A percentile compares a stretch with the other conserved stretches of the same genome.
Conservation (phyloP, 2,888 invertebrate genomes). For the Sminthurinus aureus region DNA sequence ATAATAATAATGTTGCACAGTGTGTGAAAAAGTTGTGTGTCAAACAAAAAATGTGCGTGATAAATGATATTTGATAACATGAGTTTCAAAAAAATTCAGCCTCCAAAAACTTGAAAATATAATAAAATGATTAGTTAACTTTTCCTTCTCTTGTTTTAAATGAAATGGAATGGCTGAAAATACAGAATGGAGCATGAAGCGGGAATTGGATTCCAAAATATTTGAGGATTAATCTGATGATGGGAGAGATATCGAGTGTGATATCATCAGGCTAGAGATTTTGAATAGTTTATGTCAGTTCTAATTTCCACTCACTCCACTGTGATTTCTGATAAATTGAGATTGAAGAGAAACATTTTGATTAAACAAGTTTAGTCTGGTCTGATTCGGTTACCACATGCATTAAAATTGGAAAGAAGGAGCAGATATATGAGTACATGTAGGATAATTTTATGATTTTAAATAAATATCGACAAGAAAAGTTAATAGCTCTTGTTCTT, state of each 20-base stretch:
- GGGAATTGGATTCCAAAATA: neutral
- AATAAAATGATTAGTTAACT: too few species aligned
- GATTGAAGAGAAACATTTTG: neutral
- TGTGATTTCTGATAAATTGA: neutral
- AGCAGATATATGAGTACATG: neutral
- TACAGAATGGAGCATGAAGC: too few species aligned
- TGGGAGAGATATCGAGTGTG: neutral
- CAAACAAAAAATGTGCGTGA: neutral
- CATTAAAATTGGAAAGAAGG: neutral
- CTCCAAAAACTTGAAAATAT: neutral
- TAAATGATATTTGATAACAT: neutral
- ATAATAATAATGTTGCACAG: neutral
- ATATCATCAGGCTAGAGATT: neutral
- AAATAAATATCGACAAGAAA: slow-evolving; percentile 29
- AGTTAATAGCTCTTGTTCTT: slow-evolving; percentile 33
- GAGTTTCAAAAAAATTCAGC: neutral
- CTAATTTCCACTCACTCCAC: slow-evolving; percentile 10
- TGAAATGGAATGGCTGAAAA: too few species aligned
- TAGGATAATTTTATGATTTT: slow-evolving; percentile 34
- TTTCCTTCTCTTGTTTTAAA: neutral
- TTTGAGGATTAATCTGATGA: slow-evolving; percentile 1
- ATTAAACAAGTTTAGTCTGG: neutral
- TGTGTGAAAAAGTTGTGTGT: neutral
- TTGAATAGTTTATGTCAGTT: slow-evolving; percentile 3
- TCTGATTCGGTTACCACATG: neutral